A percentile compares a stretch with the other conserved stretches of the same genome.
phyloP scores from a whole-genome alignment of 2,888 invertebrate species.

The Diadegma fenestrale region DNA sequence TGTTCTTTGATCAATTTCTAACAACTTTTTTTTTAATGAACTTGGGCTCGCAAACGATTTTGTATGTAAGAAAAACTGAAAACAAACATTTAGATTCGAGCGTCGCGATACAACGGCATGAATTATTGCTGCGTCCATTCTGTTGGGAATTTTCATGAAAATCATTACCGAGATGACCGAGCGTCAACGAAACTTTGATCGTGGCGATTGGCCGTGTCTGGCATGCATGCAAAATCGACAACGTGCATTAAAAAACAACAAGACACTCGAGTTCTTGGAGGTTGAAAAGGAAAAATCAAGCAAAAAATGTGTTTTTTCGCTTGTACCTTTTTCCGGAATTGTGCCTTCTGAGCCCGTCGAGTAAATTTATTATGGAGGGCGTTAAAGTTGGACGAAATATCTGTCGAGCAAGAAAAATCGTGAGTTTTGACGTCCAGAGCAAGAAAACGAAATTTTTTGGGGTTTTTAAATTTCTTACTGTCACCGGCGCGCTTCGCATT shows the following conservation, averaged over 20 bases:
- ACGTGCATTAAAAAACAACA: constrained; percentile 38
- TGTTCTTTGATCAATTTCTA: no score
- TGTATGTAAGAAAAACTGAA: no score
- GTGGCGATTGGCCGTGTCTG: constrained; percentile 79
- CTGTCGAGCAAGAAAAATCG: constrained; percentile 67
- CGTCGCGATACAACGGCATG: not conserved
- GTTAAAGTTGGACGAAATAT: constrained; percentile 83
- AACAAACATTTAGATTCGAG: not conserved
- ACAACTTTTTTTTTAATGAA: no score
- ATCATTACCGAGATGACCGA: constrained; percentile 78
- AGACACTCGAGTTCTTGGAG: not conserved
- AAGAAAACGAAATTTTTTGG: not conserved
- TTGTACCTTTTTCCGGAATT: constrained; percentile 79
- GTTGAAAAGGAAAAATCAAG: not conserved
- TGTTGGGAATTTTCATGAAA: constrained; percentile 12
- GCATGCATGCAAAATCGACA: constrained; percentile 76
- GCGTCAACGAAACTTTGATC: constrained; percentile 75
- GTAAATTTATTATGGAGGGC: constrained; percentile 80
- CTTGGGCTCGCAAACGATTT: no score
- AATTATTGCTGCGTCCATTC: not conserved
- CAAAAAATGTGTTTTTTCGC: not conserved
- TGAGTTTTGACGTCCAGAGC: not conserved
- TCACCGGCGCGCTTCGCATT: constrained; percentile 93
- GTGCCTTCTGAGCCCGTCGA: constrained; percentile 82
- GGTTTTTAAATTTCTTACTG: constrained; percentile 85